Evolutionary conservation across 1,140 invertebrate genomes (phyloP).

Genomic region (Triops longicaudatus): DNA sequence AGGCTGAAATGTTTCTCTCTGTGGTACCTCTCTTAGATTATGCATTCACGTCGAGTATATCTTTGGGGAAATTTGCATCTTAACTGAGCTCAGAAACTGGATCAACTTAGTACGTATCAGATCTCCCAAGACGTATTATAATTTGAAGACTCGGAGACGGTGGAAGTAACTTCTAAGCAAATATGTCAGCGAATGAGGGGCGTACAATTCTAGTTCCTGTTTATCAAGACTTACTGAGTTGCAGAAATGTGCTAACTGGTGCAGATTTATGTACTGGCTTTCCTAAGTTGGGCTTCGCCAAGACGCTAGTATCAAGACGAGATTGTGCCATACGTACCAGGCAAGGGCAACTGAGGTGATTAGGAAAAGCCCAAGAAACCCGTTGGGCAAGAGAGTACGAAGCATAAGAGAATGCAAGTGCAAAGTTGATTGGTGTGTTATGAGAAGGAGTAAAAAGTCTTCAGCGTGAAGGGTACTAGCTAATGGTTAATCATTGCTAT

Average conservation of each 20-base stretch:
- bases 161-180: neutral
- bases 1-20: no score
- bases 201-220: neutral
- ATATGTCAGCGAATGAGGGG: neutral
- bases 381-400: no score
- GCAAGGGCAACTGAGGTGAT: no score
- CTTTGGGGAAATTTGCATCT: neutral
- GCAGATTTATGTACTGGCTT: neutral
- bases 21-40: neutral
- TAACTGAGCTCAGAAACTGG: neutral
- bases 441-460: neutral
- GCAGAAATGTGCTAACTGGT: constrained; percentile 11
- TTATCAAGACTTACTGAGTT: neutral
- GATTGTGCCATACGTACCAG: neutral
- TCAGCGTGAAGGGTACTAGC: neutral
- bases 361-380: no score
- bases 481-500: neutral
- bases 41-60: neutral
- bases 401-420: no score
- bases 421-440: no score
- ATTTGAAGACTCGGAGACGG: neutral
- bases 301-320: neutral
- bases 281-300: neutral
- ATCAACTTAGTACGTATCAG: neutral
- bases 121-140: neutral